Evolutionary conservation across 1,140 invertebrate species (phyloP).

Genomic region (Mycetomoellerius zeteki): DNA sequence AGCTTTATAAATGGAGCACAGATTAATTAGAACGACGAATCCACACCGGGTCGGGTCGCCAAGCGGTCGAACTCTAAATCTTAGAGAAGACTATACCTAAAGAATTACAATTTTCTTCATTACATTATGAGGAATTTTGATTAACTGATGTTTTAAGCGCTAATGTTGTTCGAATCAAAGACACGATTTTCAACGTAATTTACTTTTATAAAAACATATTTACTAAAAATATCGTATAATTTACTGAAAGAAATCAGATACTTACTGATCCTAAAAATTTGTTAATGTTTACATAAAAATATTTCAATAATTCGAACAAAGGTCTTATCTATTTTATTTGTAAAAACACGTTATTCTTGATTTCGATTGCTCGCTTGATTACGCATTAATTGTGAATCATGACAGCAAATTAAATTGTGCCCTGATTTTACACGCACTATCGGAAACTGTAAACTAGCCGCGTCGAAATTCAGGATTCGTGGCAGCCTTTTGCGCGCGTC

Average conservation of each 20-base stretch:
- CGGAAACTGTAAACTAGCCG: conserved; percentile 1
- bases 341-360: background rate
- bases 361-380: background rate
- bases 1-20: conserved; percentile 68
- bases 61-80: conserved; percentile 30
- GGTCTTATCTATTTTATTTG: background rate
- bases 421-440: background rate
- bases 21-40: conserved; percentile 72
- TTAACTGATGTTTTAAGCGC: background rate
- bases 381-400: conserved; percentile 2
- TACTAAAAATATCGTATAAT: background rate
- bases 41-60: conserved; percentile 25
- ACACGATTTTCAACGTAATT: background rate
- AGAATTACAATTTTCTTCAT: conserved; percentile 23
- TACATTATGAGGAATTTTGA: background rate
- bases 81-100: conserved; percentile 5
- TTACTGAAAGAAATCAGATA: background rate
- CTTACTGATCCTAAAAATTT: background rate
- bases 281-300: background rate
- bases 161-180: background rate
- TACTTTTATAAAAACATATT: background rate
- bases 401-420: conserved; percentile 15
- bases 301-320: background rate
- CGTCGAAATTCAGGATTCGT: conserved; percentile 5
- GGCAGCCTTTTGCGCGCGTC: conserved; percentile 22